Conservation (phyloP, 2,113 vertebrate species). For the Bettongia penicillata region DNA sequence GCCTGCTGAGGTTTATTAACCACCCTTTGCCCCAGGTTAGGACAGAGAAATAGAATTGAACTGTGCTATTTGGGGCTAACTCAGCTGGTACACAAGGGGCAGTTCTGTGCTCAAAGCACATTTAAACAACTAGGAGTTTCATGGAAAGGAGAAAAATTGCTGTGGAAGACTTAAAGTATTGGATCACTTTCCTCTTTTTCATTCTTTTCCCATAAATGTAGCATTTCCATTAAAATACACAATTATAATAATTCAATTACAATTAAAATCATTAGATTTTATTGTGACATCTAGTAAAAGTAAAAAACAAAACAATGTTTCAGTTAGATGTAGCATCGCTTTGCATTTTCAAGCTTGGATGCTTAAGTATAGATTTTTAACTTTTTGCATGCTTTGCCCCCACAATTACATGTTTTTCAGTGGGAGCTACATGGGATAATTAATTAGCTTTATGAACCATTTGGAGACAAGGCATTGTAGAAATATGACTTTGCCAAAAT, state of each 20-base stretch:
- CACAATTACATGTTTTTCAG: background rate
- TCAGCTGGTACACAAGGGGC: background rate
- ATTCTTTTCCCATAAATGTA: conserved; percentile 36
- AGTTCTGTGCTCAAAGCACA: background rate
- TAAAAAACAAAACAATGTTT: conserved; percentile 15
- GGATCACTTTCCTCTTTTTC: background rate
- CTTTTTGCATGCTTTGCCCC: background rate
- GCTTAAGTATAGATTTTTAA: background rate
- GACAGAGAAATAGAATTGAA: background rate
- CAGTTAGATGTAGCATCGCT: background rate
- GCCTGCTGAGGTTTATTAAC: background rate
- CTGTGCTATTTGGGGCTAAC: rapidly evolving
- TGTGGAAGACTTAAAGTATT: background rate
- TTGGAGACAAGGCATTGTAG: background rate
- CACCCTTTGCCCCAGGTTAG: background rate
- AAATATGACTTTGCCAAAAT: background rate
- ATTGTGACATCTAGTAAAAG: background rate
- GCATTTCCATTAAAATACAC: background rate
- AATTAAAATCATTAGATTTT: background rate
- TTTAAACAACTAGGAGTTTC: background rate
- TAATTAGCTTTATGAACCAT: background rate
- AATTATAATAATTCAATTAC: conserved; percentile 21
- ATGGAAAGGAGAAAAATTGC: background rate
- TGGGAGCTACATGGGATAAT: background rate
- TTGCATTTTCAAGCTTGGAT: background rate